Conservation (phyloP, 92 coral and sea anemone species). For the Phymanthus crucifer region DNA sequence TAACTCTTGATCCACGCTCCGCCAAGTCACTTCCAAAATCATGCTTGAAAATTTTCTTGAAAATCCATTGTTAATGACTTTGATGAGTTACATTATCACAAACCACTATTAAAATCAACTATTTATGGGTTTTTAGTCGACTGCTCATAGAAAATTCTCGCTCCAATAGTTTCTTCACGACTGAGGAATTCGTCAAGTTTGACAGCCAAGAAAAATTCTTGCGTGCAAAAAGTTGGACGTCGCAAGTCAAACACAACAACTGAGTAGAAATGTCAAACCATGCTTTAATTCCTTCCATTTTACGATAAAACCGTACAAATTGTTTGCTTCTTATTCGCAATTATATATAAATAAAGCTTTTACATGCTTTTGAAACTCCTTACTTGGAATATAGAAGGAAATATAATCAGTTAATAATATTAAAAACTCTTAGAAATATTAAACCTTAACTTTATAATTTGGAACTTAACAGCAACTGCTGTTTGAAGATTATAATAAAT, state of each 20-base stretch:
- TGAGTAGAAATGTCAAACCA: conserved; percentile 71
- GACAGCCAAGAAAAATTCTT: conserved; percentile 32
- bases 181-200: conserved; percentile 54
- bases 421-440: conserved; percentile 74
- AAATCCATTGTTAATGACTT: conserved; percentile 10
- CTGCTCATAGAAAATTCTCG: conserved; percentile 4
- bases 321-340: conserved; percentile 79
- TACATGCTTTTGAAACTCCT: conserved; percentile 79
- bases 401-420: conserved; percentile 65
- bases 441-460: conserved; percentile 69
- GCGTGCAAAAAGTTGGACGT: conserved; percentile 19
- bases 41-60: conserved; percentile 16
- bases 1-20: conserved; percentile 35
- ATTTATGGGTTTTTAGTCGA: background rate
- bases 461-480: conserved; percentile 87
- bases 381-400: conserved; percentile 59
- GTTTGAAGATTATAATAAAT: conserved; percentile 68
- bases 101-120: background rate
- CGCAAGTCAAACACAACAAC: conserved; percentile 30
- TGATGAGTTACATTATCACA: background rate
- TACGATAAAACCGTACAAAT: conserved; percentile 87
- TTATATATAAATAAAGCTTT: conserved; percentile 76
- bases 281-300: conserved; percentile 66
- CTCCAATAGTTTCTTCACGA: conserved; percentile 47
- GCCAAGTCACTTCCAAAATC: conserved; percentile 2